phyloP scores from a whole-genome alignment of 2,113 vertebrate genomes.

The Notarius quadriscutis region DNA sequence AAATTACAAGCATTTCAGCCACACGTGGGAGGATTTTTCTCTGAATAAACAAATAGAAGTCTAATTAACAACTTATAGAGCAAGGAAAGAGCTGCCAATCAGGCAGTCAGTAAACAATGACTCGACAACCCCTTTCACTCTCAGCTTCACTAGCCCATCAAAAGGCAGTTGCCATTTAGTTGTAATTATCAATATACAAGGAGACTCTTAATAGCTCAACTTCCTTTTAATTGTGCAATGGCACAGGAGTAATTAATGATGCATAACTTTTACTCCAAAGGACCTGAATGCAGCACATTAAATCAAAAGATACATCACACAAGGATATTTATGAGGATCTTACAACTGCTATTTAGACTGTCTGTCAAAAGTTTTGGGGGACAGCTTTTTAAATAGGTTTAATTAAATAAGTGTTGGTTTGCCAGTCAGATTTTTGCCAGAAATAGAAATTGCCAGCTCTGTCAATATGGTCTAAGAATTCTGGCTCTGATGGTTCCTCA shows the following conservation, averaged over 20 bases:
- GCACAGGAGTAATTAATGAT: conserved; percentile 16
- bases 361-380: conserved; percentile 5
- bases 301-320: not conserved
- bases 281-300: not conserved
- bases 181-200: conserved; percentile 18
- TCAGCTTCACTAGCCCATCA: conserved; percentile 14
- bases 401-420: not conserved
- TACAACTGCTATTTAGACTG: not conserved
- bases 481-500: not conserved
- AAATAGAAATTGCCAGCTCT: not conserved
- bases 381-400: not conserved
- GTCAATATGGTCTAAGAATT: too few species aligned
- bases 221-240: conserved; percentile 12
- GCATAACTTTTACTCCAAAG: conserved; percentile 11
- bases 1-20: conserved; percentile 25
- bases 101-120: conserved; percentile 7
- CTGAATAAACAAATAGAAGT: conserved; percentile 25
- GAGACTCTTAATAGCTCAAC: conserved; percentile 20
- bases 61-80: conserved; percentile 30
- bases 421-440: not conserved
- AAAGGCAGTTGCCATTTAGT: conserved; percentile 18
- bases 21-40: not conserved
- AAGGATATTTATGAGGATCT: conserved; percentile 3
- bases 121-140: conserved; percentile 9
- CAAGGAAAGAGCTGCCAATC: conserved; percentile 3